Conservation (phyloP, 2,113 vertebrate species). For the Asarcornis scutulata region DNA sequence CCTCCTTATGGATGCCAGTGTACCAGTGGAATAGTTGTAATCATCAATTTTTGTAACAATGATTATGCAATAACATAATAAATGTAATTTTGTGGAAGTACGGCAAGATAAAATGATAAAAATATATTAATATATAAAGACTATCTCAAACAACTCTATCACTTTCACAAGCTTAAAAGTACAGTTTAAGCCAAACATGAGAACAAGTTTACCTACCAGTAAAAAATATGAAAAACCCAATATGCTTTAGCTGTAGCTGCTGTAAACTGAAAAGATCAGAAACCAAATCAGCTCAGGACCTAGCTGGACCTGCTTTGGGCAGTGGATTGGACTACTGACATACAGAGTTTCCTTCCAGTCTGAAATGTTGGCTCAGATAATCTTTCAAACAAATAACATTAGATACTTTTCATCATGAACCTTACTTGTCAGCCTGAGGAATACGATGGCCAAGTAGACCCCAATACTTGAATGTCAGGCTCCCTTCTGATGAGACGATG, state of each 20-base stretch:
- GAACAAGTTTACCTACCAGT: not conserved
- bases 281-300: not conserved
- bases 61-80: accelerated
- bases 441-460: too few species aligned
- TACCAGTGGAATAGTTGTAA: not conserved
- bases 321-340: not conserved
- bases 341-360: not conserved
- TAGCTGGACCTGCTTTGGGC: not conserved
- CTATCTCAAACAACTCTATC: not conserved
- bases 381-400: too few species aligned
- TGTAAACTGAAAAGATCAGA: not conserved
- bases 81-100: not conserved
- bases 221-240: not conserved
- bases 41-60: not conserved
- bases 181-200: not conserved
- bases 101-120: not conserved
- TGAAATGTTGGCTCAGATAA: too few species aligned
- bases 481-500: too few species aligned
- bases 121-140: not conserved
- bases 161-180: not conserved
- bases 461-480: too few species aligned
- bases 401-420: too few species aligned
- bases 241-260: not conserved
- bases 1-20: not conserved
- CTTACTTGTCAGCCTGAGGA: too few species aligned